Base-by-base conservation (phyloP, 2,113 vertebrate genomes). In the Taurulus bubalis region DNA sequence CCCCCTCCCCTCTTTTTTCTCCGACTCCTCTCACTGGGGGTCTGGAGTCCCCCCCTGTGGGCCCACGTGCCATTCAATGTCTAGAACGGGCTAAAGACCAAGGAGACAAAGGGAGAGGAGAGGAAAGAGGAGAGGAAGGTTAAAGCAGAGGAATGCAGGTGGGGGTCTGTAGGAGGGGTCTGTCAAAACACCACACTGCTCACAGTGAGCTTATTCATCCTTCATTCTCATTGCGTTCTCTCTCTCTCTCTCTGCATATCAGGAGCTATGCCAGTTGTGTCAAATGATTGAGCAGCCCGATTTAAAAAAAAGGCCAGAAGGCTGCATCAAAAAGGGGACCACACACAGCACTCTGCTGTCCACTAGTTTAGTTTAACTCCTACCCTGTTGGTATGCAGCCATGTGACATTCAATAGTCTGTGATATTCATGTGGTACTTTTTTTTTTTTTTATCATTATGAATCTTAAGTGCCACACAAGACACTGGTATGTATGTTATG, bases 151-250 rank as follows among this genome's bases (percentile, higher is more conserved):
- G 92, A 94, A 93, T 93, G 92, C 79, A 73, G 53, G 20, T 8
- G 49, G 51, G 47, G 47, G 2, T 6, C 18, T 68, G 60, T 12
- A n/a, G 26, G 71, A 30, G 40, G 91, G 81, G 80, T 75, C 30
- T 90, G 71, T 91, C 67, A 90, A 93, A 94, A 93, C 92, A 89
- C 91, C 84, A 82, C 85, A 75, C 28, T 45, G 38, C 76, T 86
- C 82, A 92, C 87, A 91, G 79, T 85, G 77, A 74, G 53, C 73
- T 84, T 86, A 92, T 92, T 93, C 89, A 94, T 90, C 64, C 75
- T 45, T 63, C 30, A 62, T 80, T 78, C 85, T 63, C n/a, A 62
- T 78, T 62, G 74, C 82, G 81, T 80, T 82, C 60, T 78, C 73
- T 34, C 30, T 34, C 30, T 32, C 30, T 32, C 34, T 73, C 64